Conservation (phyloP, 2,797 vertebrate species). For the Anguilla marmorata region DNA sequence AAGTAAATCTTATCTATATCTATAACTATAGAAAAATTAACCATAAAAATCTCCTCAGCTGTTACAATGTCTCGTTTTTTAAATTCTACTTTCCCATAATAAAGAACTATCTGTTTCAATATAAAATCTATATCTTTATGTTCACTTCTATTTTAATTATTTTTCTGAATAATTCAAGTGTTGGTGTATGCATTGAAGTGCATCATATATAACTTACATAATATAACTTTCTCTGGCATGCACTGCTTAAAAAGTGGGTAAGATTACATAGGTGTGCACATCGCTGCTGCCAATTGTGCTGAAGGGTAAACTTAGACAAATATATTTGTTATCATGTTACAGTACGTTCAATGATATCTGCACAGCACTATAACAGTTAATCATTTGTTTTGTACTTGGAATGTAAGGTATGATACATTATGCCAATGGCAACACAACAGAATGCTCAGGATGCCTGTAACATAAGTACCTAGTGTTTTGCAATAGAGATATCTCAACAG, state of each 20-base stretch:
- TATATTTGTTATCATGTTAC: constrained; percentile 7
- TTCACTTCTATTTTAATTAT: not conserved
- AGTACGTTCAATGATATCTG: constrained; percentile 5
- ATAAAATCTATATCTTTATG: not conserved
- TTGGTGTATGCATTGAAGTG: not conserved
- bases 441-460: constrained; percentile 8
- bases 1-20: too few relatives aligned
- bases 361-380: constrained; percentile 1
- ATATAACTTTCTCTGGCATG: not conserved
- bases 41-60: too few relatives aligned
- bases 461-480: constrained; percentile 11
- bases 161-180: not conserved
- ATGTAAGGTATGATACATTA: constrained; percentile 8
- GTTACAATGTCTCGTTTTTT: not conserved
- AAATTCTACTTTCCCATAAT: not conserved
- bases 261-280: not conserved
- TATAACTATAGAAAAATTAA: too few relatives aligned
- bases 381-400: constrained; percentile 14
- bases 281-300: not conserved
- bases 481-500: not conserved
- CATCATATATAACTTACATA: not conserved
- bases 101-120: not conserved
- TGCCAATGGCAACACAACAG: constrained; percentile 10
- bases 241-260: not conserved
- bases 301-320: constrained; percentile 12